Evolutionary conservation across 1,140 invertebrate species (phyloP).

Genomic region (Drosophila fuyamai): DNA sequence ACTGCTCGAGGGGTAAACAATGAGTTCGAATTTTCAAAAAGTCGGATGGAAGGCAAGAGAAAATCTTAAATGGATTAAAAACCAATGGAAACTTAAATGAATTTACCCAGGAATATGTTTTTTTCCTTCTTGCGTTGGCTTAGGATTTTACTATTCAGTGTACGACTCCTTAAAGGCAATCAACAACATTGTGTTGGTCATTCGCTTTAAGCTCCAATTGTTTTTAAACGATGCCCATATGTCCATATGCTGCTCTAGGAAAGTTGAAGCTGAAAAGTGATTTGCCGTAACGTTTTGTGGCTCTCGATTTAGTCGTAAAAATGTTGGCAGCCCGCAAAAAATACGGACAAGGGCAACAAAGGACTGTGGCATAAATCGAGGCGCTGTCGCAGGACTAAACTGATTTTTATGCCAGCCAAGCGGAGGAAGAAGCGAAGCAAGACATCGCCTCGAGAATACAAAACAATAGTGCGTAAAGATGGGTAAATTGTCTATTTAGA

Average conservation of each 20-base stretch:
- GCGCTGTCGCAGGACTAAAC: conserved; percentile 67
- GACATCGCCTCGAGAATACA: conserved; percentile 37
- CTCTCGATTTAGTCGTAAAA: conserved; percentile 74
- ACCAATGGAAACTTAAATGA: conserved; percentile 52
- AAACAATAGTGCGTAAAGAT: conserved; percentile 74
- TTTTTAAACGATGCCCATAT: conserved; percentile 48
- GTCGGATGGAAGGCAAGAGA: conserved; percentile 15
- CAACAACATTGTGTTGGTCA: conserved; percentile 37
- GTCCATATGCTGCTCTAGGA: conserved; percentile 6
- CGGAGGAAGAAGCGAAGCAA: conserved; percentile 1
- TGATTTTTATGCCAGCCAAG: conserved; percentile 64
- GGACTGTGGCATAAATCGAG: conserved; percentile 69
- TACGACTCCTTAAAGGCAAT: conserved; percentile 35
- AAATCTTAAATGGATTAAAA: conserved; percentile 57
- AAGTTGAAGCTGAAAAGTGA: conserved; percentile 64
- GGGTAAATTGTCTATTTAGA: conserved; percentile 77
- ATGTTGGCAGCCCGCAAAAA: conserved; percentile 54
- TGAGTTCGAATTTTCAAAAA: conserved; percentile 62
- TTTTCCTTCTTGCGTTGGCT: not conserved
- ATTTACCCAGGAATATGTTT: conserved; percentile 18
- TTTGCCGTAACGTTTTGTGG: conserved; percentile 73
- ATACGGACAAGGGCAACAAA: conserved; percentile 12
- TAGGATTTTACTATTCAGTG: conserved; percentile 39
- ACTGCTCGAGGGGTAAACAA: conserved; percentile 55
- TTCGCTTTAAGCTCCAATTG: conserved; percentile 37